Conservation (phyloP, 1,140 invertebrate species). For the Charaxes varanes region DNA sequence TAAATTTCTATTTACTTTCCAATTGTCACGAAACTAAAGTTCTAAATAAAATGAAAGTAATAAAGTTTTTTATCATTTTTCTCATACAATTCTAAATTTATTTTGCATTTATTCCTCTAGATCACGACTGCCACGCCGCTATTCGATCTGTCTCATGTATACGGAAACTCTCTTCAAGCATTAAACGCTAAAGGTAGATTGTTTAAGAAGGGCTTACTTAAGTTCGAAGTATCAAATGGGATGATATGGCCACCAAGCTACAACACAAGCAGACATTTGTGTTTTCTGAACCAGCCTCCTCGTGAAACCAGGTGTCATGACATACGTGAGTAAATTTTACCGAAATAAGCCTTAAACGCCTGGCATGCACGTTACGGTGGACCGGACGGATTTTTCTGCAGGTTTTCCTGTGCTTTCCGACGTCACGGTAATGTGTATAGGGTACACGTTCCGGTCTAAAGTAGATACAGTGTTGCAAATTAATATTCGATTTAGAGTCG, state of each 20-base stretch:
- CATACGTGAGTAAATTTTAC: slow-evolving; percentile 31
- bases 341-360: too few relatives aligned
- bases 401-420: too few relatives aligned
- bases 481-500: too few relatives aligned
- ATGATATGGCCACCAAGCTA: slow-evolving; percentile 43
- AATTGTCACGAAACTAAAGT: too few relatives aligned
- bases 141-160: slow-evolving; percentile 40
- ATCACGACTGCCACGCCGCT: slow-evolving; percentile 34
- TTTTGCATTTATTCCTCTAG: slow-evolving; percentile 17
- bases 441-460: too few relatives aligned
- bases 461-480: too few relatives aligned
- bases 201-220: slow-evolving; percentile 43
- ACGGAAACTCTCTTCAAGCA: slow-evolving; percentile 27
- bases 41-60: too few relatives aligned
- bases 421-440: too few relatives aligned
- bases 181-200: slow-evolving; percentile 31
- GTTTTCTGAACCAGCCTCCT: slow-evolving; percentile 39
- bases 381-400: too few relatives aligned
- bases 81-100: background rate
- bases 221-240: slow-evolving; percentile 37
- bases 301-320: slow-evolving; percentile 47
- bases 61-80: background rate
- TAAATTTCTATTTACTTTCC: too few relatives aligned
- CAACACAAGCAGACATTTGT: slow-evolving; percentile 26
- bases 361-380: too few relatives aligned